Evolutionary conservation across 1,140 invertebrate species (phyloP).

Genomic region (Heterodera schachtii): DNA sequence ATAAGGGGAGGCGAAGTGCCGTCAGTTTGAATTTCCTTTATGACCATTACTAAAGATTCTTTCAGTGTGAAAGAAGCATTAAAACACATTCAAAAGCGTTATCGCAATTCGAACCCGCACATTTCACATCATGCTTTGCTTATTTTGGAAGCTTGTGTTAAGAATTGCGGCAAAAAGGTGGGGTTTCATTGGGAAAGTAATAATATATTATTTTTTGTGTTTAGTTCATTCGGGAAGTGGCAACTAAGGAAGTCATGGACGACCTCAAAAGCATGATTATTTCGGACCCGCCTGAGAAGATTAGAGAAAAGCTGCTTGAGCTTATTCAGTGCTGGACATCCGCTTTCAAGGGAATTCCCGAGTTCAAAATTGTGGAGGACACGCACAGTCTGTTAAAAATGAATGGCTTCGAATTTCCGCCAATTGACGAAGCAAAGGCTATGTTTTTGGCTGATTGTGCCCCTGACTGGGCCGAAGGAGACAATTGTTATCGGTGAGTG

Average conservation of each 20-base stretch:
- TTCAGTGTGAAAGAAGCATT: conserved; percentile 60
- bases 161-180: conserved; percentile 83
- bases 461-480: conserved; percentile 94
- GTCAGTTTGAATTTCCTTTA: conserved; percentile 38
- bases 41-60: conserved; percentile 20
- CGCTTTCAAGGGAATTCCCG: conserved; percentile 87
- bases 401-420: conserved; percentile 81
- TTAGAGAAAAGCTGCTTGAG: conserved; percentile 83
- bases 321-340: conserved; percentile 94
- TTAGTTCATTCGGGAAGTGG: conserved; percentile 87
- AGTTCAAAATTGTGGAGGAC: conserved; percentile 78
- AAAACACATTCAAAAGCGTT: conserved; percentile 55
- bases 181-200: not conserved
- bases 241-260: conserved; percentile 89
- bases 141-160: conserved; percentile 91
- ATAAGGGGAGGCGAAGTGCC: conserved; percentile 60
- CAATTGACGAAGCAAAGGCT: conserved; percentile 90
- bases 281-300: conserved; percentile 47
- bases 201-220: conserved; percentile 3
- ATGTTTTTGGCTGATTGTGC: conserved; percentile 96
- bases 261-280: conserved; percentile 75
- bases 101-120: conserved; percentile 58
- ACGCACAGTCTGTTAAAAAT: conserved; percentile 63
- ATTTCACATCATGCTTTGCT: conserved; percentile 62
- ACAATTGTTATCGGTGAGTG: conserved; percentile 74